These are phyloP conservation scores for Thymelicus acteon DNA, from an alignment of 2,888 invertebrate species.

Conservation along the genomic window DNA sequence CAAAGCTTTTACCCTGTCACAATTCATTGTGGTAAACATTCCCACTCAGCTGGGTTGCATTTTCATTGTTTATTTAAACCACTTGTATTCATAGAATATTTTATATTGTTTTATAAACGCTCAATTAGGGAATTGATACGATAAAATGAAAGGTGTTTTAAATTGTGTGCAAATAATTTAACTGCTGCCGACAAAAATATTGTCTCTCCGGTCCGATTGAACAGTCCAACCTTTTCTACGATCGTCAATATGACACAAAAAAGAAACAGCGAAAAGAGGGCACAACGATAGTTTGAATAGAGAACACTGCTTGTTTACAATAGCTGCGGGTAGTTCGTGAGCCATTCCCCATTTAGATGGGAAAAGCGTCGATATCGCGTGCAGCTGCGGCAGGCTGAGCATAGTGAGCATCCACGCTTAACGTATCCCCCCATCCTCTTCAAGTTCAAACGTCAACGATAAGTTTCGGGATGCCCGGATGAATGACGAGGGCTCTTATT, in stretches of 20 bases:
- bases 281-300: constrained; percentile 78
- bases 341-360: constrained; percentile 78
- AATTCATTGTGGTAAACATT: constrained; percentile 66
- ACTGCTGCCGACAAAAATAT: constrained; percentile 56
- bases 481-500: constrained; percentile 60
- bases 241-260: constrained; percentile 66
- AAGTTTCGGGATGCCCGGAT: constrained; percentile 48
- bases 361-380: constrained; percentile 73
- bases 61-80: constrained; percentile 60
- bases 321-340: constrained; percentile 81
- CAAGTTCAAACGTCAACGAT: constrained; percentile 46
- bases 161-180: constrained; percentile 43
- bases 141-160: too few species aligned
- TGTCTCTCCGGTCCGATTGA: constrained; percentile 56
- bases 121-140: too few species aligned
- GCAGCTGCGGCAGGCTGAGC: constrained; percentile 63
- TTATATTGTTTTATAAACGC: too few species aligned
- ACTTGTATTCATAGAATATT: not conserved
- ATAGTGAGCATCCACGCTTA: constrained; percentile 56
- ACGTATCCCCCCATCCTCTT: constrained; percentile 55
- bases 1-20: constrained; percentile 73
- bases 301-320: constrained; percentile 79
- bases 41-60: constrained; percentile 58
- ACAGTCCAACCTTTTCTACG: constrained; percentile 65
- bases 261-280: constrained; percentile 66